phyloP scores from a whole-genome alignment of 2,797 vertebrate genomes.

The Mustela erminea region DNA sequence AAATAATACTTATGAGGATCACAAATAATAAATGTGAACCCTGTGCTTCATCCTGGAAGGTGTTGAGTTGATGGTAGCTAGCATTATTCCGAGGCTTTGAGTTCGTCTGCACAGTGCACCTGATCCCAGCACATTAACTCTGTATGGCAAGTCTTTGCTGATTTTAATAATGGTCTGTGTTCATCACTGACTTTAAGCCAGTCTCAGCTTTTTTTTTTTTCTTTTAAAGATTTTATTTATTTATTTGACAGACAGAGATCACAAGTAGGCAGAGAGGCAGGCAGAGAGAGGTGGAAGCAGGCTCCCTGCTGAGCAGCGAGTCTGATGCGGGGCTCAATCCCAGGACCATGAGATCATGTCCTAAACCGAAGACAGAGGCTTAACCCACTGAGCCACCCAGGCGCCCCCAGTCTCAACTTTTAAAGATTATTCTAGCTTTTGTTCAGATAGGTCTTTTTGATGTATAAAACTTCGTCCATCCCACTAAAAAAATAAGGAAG shows the following conservation, averaged over 20 bases:
- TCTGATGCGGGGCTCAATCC: rapidly evolving
- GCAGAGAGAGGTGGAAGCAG: no score
- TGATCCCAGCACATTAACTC: neutral
- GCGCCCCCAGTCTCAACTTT: neutral
- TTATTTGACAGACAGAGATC: no score
- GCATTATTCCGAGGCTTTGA: neutral
- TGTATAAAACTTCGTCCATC: neutral
- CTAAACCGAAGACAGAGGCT: no score
- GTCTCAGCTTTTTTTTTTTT: neutral
- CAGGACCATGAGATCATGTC: no score
- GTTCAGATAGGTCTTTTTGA: neutral
- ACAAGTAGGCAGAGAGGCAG: no score
- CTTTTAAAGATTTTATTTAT: no score
- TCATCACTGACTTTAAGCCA: neutral
- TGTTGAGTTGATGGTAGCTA: neutral
- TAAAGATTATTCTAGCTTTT: constrained; percentile 38
- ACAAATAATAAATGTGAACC: neutral
- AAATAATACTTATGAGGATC: neutral
- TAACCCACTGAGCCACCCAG: no score
- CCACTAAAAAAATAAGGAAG: neutral
- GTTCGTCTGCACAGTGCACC: neutral
- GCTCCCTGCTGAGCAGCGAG: no score
- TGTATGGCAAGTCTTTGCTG: neutral
- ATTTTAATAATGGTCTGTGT: neutral
- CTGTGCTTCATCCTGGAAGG: neutral